Base-by-base conservation (phyloP, 2,797 vertebrate genomes). In the Orestias chungarensis region DNA sequence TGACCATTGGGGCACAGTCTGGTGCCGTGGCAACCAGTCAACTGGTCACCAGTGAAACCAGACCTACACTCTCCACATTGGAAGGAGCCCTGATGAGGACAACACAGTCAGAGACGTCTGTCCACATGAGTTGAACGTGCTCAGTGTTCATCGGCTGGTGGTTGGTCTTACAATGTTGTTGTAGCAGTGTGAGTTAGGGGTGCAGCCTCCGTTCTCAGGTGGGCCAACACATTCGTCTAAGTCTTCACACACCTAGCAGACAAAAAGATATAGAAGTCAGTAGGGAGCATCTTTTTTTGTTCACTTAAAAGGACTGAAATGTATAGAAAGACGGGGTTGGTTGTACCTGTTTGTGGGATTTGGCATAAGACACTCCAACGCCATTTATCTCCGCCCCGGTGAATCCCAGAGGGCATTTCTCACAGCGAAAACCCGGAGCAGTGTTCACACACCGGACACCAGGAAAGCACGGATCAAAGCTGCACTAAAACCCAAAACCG, bases 401-500 rank as follows among this genome's bases (percentile, higher is more conserved):
- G 75, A 95, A 98, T 66, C 98, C 98, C 23, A 91, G 83, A 0
- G 97, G 97, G 68, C 98, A 99, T 55, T 92, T 81, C 29, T 96
- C 97, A 78, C 98, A 99, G 71, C 91, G 93, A 89, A 97, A 99
- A 33, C 98, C 98, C 0, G 98, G 97, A 74, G 86, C 93, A 40
- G 93, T 94, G 92, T 99, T 99, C 79, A 98, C 85, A 47, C 98
- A 99, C 31, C 81, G 94, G 57, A 99, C 97, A 0, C 96, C 96
- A 10, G 95, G 91, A 80, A 96, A 96, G 85, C 98, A 99, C 1
- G 97, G 98, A 78, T 90, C 95, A 72, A 96, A 95, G 82, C 92
- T 94, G 85, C 98, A 99, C 97, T 99, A 76, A 80, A 80, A 76
- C 57, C 78, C 59, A 74, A 18, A 65, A 68, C 1, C 29, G 61